Base-by-base conservation (phyloP, 2,113 vertebrate genomes). In the Parotia lawesii region DNA sequence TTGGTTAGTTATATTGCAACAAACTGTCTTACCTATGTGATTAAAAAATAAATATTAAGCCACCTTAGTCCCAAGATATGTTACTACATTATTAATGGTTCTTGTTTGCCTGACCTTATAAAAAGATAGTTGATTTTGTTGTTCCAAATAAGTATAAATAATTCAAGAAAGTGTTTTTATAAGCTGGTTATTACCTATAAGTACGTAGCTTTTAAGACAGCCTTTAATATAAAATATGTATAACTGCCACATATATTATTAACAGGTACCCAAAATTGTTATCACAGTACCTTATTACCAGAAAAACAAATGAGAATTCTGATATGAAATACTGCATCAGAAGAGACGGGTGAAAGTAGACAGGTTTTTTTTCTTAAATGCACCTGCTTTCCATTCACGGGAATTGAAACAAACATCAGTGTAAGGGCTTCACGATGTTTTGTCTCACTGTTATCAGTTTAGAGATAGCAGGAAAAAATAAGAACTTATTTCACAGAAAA, bases 171-270 rank as follows among this genome's bases (percentile, higher is more conserved):
- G 40, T 95, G 76, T 94, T 97, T 96, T 95, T 93, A 74, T 96
- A 96, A 96, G 85, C 54, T 95, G 60, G 61, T 96, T 97, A 96
- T 97, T 97, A 96, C 87, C 90, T 97, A 79, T 87, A 95, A 97
- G 97, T 87, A 77, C 93, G 86, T 90, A 96, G 91, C 75, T 96
- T 97, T 98, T 97, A 97, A 97, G 69, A 86, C 33, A 94, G 54
- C 42, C 44, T 96, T 96, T 95, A 93, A 44, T 94, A 97, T 97
- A 95, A 97, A 98, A 98, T 97, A 97, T 97, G 73, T 78, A 98
- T 97, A 95, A 85, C 74, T 89, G 42, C 51, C 70, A 96, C 85
- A 97, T 97, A 84, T 95, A 96, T 97, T 98, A 97, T 97, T 98
- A 97, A 98, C 62, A 93, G 35, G 37, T 75, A 88, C 11, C 60